Conservation (phyloP, 2,113 vertebrate genomes). For the Nothobranchius furzeri region DNA sequence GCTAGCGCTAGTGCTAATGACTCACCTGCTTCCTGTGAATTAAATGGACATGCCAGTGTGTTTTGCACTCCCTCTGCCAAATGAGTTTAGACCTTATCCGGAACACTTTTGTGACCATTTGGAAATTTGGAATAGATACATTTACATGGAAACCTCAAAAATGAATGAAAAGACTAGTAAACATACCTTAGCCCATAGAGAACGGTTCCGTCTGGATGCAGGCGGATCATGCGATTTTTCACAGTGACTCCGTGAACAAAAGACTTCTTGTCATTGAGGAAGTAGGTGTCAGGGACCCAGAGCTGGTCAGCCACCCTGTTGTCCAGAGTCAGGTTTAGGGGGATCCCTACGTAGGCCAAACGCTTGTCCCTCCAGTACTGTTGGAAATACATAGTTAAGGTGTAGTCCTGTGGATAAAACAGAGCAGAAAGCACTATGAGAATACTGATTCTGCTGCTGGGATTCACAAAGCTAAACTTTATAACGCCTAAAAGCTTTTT, state of each 20-base stretch:
- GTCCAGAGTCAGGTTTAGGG: conserved; percentile 92
- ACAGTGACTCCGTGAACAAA: conserved; percentile 96
- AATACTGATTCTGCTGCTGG: neutral
- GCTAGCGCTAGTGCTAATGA: no score
- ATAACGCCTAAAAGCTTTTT: conserved; percentile 11
- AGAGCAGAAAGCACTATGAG: neutral
- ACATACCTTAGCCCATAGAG: conserved; percentile 92
- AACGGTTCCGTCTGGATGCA: conserved; percentile 93
- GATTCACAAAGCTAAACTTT: no score
- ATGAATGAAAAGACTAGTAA: neutral
- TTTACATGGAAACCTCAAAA: no score
- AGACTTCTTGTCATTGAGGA: conserved; percentile 97
- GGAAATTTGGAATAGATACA: no score
- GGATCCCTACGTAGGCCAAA: conserved; percentile 91
- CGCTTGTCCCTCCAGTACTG: conserved; percentile 98
- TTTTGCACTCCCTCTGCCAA: no score
- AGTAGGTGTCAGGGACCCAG: conserved; percentile 97
- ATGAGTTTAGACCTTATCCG: no score
- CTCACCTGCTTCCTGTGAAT: no score
- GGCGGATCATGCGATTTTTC: conserved; percentile 96
- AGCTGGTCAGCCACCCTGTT: conserved; percentile 95
- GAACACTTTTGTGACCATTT: no score
- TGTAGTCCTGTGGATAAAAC: conserved; percentile 86
- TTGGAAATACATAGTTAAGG: conserved; percentile 96
- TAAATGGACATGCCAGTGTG: no score